Percentiles rank a stretch among this genome's conserved stretches.
These are phyloP conservation scores for Entomyzon cyanotis DNA, from an alignment of 2,113 vertebrate genomes.

Conservation along the genomic window DNA sequence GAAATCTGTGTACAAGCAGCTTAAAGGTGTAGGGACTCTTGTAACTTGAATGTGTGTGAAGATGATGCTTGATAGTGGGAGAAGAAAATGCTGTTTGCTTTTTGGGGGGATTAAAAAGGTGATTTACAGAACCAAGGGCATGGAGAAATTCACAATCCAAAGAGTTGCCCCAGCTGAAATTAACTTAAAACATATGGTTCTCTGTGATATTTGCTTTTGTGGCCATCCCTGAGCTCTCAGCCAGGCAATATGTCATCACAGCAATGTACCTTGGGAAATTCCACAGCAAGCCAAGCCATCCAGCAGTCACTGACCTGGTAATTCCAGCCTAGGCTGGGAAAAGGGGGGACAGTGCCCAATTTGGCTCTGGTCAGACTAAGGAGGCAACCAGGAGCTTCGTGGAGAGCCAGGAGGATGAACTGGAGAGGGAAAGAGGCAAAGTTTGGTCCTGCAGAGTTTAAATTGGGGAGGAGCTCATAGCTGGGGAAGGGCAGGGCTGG, in stretches of 20 bases:
- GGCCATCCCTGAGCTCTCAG: neutral
- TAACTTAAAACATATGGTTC: neutral
- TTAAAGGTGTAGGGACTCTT: neutral
- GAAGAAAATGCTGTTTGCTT: neutral
- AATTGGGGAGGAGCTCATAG: fast-evolving
- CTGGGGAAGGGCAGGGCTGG: neutral
- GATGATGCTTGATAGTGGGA: neutral
- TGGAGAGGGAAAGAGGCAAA: fast-evolving
- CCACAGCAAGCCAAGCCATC: neutral
- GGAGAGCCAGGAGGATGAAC: neutral
- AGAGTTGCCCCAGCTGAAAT: neutral
- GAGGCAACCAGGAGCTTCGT: neutral
- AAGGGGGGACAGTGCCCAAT: neutral
- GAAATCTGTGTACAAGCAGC: neutral
- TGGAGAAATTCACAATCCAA: neutral
- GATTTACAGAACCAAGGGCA: neutral
- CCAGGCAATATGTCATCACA: neutral
- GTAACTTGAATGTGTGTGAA: neutral
- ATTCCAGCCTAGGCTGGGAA: neutral
- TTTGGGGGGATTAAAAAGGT: neutral
- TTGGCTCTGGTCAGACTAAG: neutral
- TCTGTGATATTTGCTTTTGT: neutral
- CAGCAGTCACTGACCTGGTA: neutral
- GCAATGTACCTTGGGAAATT: neutral
- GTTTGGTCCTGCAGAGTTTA: neutral